Base-by-base conservation (phyloP, 1,140 invertebrate genomes). In the Lepidurus couesii region DNA sequence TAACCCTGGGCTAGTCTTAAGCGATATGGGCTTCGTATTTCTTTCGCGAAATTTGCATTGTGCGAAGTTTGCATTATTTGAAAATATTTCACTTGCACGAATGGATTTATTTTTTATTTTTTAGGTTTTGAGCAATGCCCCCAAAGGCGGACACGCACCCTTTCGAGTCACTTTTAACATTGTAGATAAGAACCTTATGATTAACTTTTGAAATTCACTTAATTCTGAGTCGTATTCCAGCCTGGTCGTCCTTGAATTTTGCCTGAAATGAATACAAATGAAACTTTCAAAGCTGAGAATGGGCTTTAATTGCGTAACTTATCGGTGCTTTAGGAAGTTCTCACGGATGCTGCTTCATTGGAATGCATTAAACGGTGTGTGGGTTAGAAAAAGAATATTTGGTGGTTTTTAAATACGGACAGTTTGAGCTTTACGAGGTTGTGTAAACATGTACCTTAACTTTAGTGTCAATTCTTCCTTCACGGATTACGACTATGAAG, bases 381-480 rank as follows among this genome's bases (percentile, higher is more conserved):
- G 10, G 6, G 1, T 21, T 13, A 5, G 53, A 65, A 65, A 21
- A 0, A 10, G 3, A 65, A 11, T 13, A 21, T 65, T 65, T 65
- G 16, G 53, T 21, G 4, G 53, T 65, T 21, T 21, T 65, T 65
- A 13, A 21, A 13, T 16, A 53, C 11, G 21, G 45, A 47, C 4
- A 65, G 53, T 65, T 65, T 4, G 53, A 65, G 53, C n/a, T 13
- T 65, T 13, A 21, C n/a, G 53, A 65, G 53, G 16, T n/a, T 65
- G 9, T n/a, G 53, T 21, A 5, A 21, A 65, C 9, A 65, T 65
- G 53, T 65, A 65, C 21, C 73, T 80, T 74, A n/a, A 43, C 16
- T 34, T 73, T 78, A 16, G 78, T 78, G 24, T 45, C 65, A 42
- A 80, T 80, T 11, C 79, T 10, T 47, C 47, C 16, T 65, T 78